phyloP scores from a whole-genome alignment of 2,888 invertebrate species.

The Saturnia pavonia region DNA sequence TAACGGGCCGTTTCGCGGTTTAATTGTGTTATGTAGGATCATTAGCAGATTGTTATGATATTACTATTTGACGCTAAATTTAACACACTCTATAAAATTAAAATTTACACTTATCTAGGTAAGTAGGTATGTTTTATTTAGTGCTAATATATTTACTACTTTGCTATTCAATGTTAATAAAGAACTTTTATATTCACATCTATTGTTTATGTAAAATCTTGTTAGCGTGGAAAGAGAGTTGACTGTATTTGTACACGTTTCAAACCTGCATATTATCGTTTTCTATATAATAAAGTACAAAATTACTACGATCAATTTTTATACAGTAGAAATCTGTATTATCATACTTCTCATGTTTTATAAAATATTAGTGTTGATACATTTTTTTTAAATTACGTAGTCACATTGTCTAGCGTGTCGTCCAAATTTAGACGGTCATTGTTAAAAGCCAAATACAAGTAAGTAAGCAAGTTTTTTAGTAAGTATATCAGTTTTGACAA shows the following conservation, averaged over 20 bases:
- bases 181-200: background rate
- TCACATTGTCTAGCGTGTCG: too few species aligned
- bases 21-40: background rate
- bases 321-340: background rate
- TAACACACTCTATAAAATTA: background rate
- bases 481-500: too few species aligned
- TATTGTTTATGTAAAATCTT: background rate
- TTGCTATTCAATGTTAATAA: background rate
- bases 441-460: too few species aligned
- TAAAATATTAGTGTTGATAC: background rate
- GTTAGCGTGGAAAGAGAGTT: background rate
- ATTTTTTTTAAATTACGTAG: too few species aligned
- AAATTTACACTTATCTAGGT: background rate
- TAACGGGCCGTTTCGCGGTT: background rate
- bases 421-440: too few species aligned
- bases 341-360: background rate
- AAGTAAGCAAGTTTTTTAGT: too few species aligned
- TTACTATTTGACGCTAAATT: background rate
- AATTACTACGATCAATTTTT: background rate
- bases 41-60: background rate
- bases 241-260: background rate
- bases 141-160: background rate
- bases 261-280: background rate
- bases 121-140: background rate
- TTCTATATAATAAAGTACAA: background rate